Evolutionary conservation across 92 coral and sea anemone species (phyloP).

Genomic region (Plumapathes pennacea): DNA sequence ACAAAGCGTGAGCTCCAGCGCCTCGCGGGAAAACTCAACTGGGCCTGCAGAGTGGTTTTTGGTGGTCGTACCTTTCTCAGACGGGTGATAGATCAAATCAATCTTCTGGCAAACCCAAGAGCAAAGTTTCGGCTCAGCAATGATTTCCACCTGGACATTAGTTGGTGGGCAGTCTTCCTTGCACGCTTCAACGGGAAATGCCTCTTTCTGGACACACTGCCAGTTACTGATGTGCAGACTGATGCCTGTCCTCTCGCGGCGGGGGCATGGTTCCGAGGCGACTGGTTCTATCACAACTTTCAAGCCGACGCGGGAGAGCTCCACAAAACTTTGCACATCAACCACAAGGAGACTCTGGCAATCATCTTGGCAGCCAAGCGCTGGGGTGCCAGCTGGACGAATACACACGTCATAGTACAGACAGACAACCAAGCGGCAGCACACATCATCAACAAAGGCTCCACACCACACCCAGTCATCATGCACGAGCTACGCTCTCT

Average conservation of each 20-base stretch:
- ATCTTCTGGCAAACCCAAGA: no score
- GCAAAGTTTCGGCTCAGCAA: no score
- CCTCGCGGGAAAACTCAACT: conserved; percentile 19
- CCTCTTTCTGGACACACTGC: background rate
- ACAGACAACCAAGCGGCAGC: background rate
- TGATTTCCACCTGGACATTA: no score
- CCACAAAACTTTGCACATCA: background rate
- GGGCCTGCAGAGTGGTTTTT: conserved; percentile 9
- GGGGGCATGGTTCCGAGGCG: background rate
- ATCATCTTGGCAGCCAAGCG: background rate
- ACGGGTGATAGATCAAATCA: no score
- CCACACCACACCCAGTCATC: background rate
- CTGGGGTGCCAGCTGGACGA: background rate
- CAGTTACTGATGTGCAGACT: background rate
- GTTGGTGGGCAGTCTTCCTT: no score
- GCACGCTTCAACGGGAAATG: background rate
- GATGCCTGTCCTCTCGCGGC: background rate
- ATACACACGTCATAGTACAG: background rate
- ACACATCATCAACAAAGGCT: conserved; percentile 16
- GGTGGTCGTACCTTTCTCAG: no score
- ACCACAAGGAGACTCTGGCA: background rate
- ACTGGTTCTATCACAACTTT: background rate
- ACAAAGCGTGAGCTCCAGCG: conserved; percentile 4
- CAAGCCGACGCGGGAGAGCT: background rate
- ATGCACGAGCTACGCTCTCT: conserved; percentile 1